Conservation (phyloP, 1,140 invertebrate genomes). For the Nautilus pompilius region DNA sequence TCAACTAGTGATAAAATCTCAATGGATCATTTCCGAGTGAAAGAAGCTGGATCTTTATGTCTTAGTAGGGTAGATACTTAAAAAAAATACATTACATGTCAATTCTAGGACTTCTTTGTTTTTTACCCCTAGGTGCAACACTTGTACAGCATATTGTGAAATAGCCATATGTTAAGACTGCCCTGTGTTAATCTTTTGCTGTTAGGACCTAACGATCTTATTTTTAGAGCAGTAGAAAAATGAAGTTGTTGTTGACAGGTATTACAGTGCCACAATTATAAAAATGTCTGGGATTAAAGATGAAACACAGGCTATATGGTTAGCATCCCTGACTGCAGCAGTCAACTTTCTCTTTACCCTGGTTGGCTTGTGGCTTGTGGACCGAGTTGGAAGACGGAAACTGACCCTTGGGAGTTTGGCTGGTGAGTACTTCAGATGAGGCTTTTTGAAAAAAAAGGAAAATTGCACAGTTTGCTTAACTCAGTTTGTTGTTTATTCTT, state of each 20-base stretch:
- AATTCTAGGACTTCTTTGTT: no score
- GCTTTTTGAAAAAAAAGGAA: background rate
- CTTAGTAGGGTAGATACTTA: no score
- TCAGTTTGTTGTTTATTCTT: background rate
- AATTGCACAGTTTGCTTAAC: background rate
- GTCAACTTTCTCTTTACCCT: slow-evolving; percentile 64
- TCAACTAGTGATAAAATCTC: no score
- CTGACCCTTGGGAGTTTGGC: slow-evolving; percentile 58
- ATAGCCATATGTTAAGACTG: no score
- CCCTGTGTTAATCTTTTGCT: no score
- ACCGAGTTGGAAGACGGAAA: slow-evolving; percentile 60
- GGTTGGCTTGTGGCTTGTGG: slow-evolving; percentile 64
- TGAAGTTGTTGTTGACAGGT: slow-evolving; percentile 59
- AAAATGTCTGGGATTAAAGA: slow-evolving; percentile 62
- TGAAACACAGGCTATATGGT: slow-evolving; percentile 62
- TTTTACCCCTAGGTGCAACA: no score
- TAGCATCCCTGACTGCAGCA: slow-evolving; percentile 59
- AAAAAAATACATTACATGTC: no score
- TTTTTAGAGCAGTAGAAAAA: no score
- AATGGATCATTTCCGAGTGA: no score
- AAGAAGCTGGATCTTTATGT: no score
- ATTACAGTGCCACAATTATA: slow-evolving; percentile 67
- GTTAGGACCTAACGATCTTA: no score
- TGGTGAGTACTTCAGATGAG: slow-evolving; percentile 48
- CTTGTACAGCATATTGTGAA: no score